Evolutionary conservation across 2,797 vertebrate species (phyloP), one percentile per base, ranked within the genome.

Genomic region (Poecilia picta): DNA sequence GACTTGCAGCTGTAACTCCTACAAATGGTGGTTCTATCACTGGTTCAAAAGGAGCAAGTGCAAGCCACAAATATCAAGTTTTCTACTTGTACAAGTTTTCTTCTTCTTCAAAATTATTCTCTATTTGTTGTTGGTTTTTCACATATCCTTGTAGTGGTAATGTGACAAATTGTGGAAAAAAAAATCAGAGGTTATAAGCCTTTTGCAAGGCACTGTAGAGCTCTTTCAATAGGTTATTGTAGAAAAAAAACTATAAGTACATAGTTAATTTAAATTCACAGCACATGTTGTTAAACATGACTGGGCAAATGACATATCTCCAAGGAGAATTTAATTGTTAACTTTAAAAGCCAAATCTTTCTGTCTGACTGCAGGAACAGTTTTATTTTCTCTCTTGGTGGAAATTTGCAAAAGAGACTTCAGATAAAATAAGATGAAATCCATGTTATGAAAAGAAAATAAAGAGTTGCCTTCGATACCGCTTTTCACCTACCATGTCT

Each of bases 401-500:
- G 78, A 91, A 81, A 79, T 59, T 75, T 64, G 57, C 68, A 81
- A 43, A 74, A n/a, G 49, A 79, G 59, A 83, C 78, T 53, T 0
- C 25, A 77, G 13, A 80, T n/a, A 80, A 90, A 88, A 85, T 71
- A 49, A 87, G 79, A 51, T 75, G 47, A 81, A 85, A 87, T 82
- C 62, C 76, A 77, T 68, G 13, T 47, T 16, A 62, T 87, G 86
- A 90, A 93, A 91, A 92, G 88, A 86, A 93, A 93, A 92, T 91
- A 92, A 94, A 93, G 91, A 95, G 89, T 89, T 87, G 28, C 92
- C 88, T 81, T 88, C 76, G n/a, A 89, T 91, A 90, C 90, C 75
- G 75, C 84, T 82, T 73, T 75, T 15, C 75, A 90, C 89, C 53
- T 92, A 87, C 90, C 79, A 39, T 82, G 83, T 75, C 82, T 79